These are phyloP conservation scores for Silvanus unidentatus DNA, from an alignment of 2,888 invertebrate genomes.

Conservation along the genomic window DNA sequence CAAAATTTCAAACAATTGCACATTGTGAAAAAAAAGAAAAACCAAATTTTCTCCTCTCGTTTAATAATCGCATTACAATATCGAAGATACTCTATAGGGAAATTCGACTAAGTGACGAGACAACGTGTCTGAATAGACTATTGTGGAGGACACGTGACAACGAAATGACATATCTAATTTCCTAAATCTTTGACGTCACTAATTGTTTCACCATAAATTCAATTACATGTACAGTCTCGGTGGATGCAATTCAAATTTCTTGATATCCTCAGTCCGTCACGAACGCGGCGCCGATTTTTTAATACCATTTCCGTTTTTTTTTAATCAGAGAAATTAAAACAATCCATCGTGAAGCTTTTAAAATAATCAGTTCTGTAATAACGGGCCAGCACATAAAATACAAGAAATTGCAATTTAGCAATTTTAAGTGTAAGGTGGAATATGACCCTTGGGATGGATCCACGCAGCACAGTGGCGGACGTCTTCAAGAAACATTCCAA, in stretches of 20 bases:
- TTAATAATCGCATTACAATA: too few relatives aligned
- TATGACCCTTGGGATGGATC: constrained; percentile 32
- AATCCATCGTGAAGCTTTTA: too few relatives aligned
- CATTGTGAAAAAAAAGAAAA: too few relatives aligned
- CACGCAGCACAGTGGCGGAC: constrained; percentile 21
- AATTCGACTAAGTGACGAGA: constrained; percentile 22
- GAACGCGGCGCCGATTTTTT: too few relatives aligned
- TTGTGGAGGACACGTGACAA: constrained; percentile 19
- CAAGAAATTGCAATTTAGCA: constrained; percentile 30
- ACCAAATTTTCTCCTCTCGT: too few relatives aligned
- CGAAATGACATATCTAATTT: constrained; percentile 19
- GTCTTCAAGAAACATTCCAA: background rate
- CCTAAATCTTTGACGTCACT: constrained; percentile 22
- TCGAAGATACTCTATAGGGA: constrained; percentile 19
- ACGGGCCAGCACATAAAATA: constrained; percentile 22
- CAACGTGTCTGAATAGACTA: constrained; percentile 13
- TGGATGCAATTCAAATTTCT: too few relatives aligned
- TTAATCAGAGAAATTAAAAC: too few relatives aligned
- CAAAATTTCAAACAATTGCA: constrained; percentile 6
- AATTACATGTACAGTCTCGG: constrained; percentile 12
- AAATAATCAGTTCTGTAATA: too few relatives aligned
- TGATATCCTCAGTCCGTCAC: too few relatives aligned
- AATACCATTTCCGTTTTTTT: too few relatives aligned
- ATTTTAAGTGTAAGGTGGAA: constrained; percentile 34
- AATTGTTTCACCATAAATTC: constrained; percentile 20